phyloP scores from a whole-genome alignment of 2,888 invertebrate genomes.

The Drosophila testacea region DNA sequence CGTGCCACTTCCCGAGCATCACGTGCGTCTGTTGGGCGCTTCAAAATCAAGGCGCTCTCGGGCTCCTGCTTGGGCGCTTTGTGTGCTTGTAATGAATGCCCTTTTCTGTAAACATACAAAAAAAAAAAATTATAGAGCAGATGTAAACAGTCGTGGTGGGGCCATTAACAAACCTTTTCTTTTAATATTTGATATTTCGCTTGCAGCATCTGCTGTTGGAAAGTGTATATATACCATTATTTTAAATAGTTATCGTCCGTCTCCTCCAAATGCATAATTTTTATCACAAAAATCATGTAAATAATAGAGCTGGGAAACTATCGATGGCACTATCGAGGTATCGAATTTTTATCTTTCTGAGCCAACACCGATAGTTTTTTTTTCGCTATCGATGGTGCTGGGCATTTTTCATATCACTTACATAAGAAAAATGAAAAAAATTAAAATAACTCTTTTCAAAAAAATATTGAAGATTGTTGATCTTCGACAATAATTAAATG shows the following conservation, averaged over 20 bases:
- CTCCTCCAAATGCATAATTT: not conserved
- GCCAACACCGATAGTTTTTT: no score
- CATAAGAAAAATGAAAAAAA: no score
- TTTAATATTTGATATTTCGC: slow-evolving; percentile 96
- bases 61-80: slow-evolving; percentile 96
- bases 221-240: slow-evolving; percentile 95
- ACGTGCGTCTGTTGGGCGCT: slow-evolving; percentile 94
- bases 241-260: not conserved
- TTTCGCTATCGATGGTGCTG: no score
- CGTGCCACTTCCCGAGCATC: slow-evolving; percentile 98
- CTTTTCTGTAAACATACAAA: slow-evolving; percentile 88
- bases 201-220: slow-evolving; percentile 95
- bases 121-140: not conserved
- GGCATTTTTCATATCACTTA: no score
- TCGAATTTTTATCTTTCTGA: no score
- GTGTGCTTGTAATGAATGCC: slow-evolving; percentile 91
- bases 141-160: not conserved
- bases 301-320: no score
- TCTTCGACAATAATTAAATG: no score
- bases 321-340: no score
- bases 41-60: slow-evolving; percentile 92
- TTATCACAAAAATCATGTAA: no score
- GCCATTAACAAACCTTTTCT: slow-evolving; percentile 88
- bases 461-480: no score
- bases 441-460: no score